Evolutionary conservation across 2,797 vertebrate species (phyloP).

Genomic region (Coranthus polyacanthus): DNA sequence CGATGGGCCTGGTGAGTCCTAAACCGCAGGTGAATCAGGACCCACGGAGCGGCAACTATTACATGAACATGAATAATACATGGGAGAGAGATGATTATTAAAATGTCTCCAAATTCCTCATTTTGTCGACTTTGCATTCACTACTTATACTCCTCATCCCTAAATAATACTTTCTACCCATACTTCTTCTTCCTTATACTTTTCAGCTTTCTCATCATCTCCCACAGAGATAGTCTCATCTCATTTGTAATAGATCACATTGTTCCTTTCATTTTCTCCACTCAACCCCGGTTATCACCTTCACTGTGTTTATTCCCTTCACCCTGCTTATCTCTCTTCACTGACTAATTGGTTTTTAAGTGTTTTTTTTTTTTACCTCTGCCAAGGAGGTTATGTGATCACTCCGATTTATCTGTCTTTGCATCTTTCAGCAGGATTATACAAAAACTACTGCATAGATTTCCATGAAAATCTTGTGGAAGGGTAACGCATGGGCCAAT

Average conservation of each 20-base stretch:
- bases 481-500: too few relatives aligned
- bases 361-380: too few relatives aligned
- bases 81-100: conserved; percentile 32
- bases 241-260: conserved; percentile 25
- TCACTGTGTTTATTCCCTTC: neutral
- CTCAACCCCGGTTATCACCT: neutral
- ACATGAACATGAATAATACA: conserved; percentile 70
- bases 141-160: conserved; percentile 22
- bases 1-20: conserved; percentile 31
- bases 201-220: conserved; percentile 12
- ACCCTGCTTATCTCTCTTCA: neutral
- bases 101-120: conserved; percentile 35
- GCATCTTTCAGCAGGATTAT: too few relatives aligned
- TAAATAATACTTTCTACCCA: conserved; percentile 10
- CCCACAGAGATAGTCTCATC: conserved; percentile 2
- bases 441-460: too few relatives aligned
- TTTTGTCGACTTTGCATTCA: conserved; percentile 15
- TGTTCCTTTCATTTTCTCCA: neutral
- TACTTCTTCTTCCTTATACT: conserved; percentile 6
- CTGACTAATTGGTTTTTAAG: neutral
- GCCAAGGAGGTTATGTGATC: too few relatives aligned
- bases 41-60: conserved; percentile 23
- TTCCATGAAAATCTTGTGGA: too few relatives aligned
- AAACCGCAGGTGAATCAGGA: conserved; percentile 46
- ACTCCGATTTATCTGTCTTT: too few relatives aligned